Evolutionary conservation across 2,888 invertebrate species (phyloP).

Genomic region (Lycocerus yunnanus): DNA sequence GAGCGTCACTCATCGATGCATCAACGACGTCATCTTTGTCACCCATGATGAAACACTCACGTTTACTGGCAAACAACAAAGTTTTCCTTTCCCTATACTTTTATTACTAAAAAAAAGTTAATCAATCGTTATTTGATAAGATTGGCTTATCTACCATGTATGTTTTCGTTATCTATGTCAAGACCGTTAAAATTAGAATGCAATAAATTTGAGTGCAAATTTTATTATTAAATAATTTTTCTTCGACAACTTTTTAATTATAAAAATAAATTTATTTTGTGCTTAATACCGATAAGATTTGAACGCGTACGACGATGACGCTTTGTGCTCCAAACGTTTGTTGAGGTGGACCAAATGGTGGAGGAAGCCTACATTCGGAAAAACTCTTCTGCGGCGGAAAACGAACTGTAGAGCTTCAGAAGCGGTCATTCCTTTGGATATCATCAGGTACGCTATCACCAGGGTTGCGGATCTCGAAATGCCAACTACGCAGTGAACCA

Average conservation of each 20-base stretch:
- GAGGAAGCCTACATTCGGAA: slow-evolving; percentile 81
- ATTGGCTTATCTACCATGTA: not conserved
- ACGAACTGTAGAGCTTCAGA: slow-evolving; percentile 74
- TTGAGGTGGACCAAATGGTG: slow-evolving; percentile 72
- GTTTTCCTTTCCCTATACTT: not conserved
- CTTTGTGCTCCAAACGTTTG: not conserved
- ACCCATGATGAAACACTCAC: not conserved
- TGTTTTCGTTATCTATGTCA: not conserved
- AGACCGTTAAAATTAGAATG: not conserved
- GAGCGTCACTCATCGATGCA: not conserved
- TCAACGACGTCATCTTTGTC: not conserved
- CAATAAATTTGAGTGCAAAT: not conserved
- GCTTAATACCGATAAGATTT: not conserved
- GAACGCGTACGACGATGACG: not conserved
- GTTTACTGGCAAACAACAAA: not conserved
- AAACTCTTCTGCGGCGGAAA: slow-evolving; percentile 71
- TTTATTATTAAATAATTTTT: not conserved
- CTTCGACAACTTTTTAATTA: not conserved
- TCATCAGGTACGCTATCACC: slow-evolving; percentile 81
- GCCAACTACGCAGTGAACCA: slow-evolving; percentile 82
- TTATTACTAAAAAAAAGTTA: not conserved
- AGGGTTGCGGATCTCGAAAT: slow-evolving; percentile 83
- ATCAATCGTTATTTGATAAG: not conserved
- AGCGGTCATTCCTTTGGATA: slow-evolving; percentile 74
- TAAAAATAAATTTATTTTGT: not conserved